Evolutionary conservation across 2,113 vertebrate species (phyloP), one percentile per base, ranked within the genome.

Genomic region (Gnathonemus echidnorhynchus): DNA sequence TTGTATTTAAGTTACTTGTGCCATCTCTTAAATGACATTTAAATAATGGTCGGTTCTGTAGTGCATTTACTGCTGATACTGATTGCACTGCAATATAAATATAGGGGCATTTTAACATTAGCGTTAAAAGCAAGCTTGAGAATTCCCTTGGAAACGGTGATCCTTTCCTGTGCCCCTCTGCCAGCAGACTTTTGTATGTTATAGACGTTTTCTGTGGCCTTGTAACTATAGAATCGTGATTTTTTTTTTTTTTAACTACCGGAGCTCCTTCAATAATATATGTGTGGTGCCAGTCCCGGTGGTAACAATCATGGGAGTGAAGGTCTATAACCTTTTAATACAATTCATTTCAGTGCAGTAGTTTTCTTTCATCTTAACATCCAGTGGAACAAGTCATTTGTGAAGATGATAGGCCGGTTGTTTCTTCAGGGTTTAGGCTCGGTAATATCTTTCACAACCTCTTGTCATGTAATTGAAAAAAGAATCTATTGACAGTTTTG

Each of bases 201-300:
- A 74, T 17, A 74, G 66, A 17, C 66, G 66, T 35, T 74, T 74
- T 35, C 1, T 74, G 13, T 74, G 10, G 27, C 66, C 24, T 31
- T 74, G 66, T 31, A 15, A 15, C 77, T 6, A 86, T 39, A 80
- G n/a, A 15, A 91, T 94, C 93, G 94, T 95, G 88, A 92, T 89
- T 62, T 95, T 53, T 4, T 52, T 3, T 50, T 13, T 13, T 50
- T 93, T 96, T 93, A 84, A 95, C 93, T 17, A 86, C 9, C 58
- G 52, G 91, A 91, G 91, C n/a, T 8, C 80, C 50, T 90, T 96
- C 62, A 96, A 96, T 96, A 93, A 95, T 96, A 90, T 83, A 96
- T 95, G 52, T 45, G 45, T 19, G 90, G 90, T 90, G 88, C 24
- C 49, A 31, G 27, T 90, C 90, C 84, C 42, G 11, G 56, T 90